Percentiles rank a stretch among this genome's conserved stretches.
Evolutionary conservation across 2,797 vertebrate species (phyloP).

Genomic region (Cynopterus sphinx): DNA sequence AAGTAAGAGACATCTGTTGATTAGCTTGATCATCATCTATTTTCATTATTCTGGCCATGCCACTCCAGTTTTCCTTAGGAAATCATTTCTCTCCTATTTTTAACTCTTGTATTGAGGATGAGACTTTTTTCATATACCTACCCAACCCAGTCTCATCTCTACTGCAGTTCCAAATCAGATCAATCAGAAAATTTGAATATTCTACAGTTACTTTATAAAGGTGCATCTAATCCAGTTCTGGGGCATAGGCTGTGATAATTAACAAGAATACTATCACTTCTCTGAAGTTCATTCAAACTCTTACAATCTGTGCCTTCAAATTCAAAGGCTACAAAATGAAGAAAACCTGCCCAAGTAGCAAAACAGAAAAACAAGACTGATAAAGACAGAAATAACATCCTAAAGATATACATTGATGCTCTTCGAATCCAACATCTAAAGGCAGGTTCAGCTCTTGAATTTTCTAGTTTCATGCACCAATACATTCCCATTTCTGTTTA

Average conservation of each 20-base stretch:
- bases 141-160: background rate
- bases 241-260: background rate
- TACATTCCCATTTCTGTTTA: background rate
- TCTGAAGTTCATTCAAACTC: background rate
- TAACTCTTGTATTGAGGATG: background rate
- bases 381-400: background rate
- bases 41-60: background rate
- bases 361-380: background rate
- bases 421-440: background rate
- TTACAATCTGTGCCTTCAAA: background rate
- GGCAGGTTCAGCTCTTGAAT: background rate
- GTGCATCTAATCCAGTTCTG: background rate
- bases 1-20: background rate
- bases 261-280: background rate
- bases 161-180: background rate
- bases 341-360: background rate
- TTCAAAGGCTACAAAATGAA: background rate
- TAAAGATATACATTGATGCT: background rate
- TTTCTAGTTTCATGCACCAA: background rate
- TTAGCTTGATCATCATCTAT: background rate
- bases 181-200: background rate
- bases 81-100: background rate
- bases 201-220: background rate
- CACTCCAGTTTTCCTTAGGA: background rate
- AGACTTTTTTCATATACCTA: background rate